Percentiles rank a stretch among this genome's conserved stretches.
Evolutionary conservation across 1,140 invertebrate species (phyloP).

Genomic region (Ridgeia piscesae): DNA sequence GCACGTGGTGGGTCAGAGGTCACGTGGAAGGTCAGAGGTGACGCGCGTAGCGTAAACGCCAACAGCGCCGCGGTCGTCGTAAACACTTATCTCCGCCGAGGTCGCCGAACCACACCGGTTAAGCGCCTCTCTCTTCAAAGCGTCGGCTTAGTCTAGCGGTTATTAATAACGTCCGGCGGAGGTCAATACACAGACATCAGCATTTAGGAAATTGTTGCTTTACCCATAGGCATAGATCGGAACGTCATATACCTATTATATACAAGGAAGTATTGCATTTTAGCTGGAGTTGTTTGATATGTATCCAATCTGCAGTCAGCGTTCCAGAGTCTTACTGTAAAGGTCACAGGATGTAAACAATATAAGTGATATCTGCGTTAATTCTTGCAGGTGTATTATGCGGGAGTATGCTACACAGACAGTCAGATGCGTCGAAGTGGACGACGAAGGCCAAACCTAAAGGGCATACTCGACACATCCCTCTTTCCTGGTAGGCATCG

Average conservation of each 20-base stretch:
- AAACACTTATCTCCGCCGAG: not conserved
- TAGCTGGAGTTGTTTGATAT: not conserved
- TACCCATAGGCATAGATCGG: no score
- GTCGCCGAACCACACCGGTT: not conserved
- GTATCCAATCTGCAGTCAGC: not conserved
- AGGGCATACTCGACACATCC: slow-evolving; percentile 29
- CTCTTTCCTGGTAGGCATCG: slow-evolving; percentile 27
- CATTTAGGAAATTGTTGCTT: not conserved
- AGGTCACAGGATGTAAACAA: no score
- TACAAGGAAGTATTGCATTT: not conserved
- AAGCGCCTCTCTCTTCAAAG: not conserved
- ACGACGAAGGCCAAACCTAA: not conserved
- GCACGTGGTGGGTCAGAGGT: not conserved
- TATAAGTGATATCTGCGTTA: not conserved
- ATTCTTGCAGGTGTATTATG: slow-evolving; percentile 25
- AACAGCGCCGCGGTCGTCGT: not conserved
- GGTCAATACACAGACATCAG: not conserved
- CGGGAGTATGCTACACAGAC: slow-evolving; percentile 27
- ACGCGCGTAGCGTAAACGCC: not conserved
- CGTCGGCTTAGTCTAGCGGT: not conserved
- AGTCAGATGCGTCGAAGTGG: slow-evolving; percentile 18
- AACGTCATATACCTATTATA: not conserved
- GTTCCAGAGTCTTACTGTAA: no score
- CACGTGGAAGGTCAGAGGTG: not conserved
- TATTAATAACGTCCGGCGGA: not conserved